Evolutionary conservation across 1,140 invertebrate genomes (phyloP).

Genomic region (Temnothorax nylanderi): DNA sequence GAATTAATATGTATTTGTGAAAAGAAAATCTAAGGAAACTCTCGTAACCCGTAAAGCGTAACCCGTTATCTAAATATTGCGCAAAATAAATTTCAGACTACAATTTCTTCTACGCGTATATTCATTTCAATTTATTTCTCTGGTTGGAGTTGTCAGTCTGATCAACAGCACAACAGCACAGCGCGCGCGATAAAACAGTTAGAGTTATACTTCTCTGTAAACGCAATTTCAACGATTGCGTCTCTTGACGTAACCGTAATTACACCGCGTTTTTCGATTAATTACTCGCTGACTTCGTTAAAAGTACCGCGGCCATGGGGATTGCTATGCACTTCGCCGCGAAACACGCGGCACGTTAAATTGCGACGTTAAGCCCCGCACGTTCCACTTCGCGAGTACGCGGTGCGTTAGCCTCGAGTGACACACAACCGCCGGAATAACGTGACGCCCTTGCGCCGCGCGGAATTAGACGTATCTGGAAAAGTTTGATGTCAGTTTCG

Average conservation of each 20-base stretch:
- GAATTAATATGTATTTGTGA: background rate
- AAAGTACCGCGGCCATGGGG: slow-evolving; percentile 11
- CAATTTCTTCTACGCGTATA: background rate
- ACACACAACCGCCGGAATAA: slow-evolving; percentile 34
- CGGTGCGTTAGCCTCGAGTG: slow-evolving; percentile 33
- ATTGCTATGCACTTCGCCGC: slow-evolving; percentile 30
- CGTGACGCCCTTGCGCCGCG: slow-evolving; percentile 1
- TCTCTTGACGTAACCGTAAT: slow-evolving; percentile 23
- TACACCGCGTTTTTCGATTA: slow-evolving; percentile 46
- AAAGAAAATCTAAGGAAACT: background rate
- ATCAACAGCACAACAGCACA: background rate
- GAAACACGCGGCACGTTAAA: slow-evolving; percentile 35
- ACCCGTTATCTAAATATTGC: background rate
- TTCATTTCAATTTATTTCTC: background rate
- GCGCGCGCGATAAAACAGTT: background rate
- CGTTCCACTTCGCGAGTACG: slow-evolving; percentile 37
- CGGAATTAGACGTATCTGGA: slow-evolving; percentile 40
- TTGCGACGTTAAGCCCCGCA: slow-evolving; percentile 38
- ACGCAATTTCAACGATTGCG: slow-evolving; percentile 27
- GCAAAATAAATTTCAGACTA: background rate
- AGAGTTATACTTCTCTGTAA: slow-evolving; percentile 7
- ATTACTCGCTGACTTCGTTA: slow-evolving; percentile 48
- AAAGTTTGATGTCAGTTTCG: slow-evolving; percentile 50
- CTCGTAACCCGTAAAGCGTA: background rate
- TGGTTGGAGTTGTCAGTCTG: background rate